A percentile compares a stretch with the other conserved stretches of the same genome.
Conservation (phyloP, 2,888 invertebrate species). For the Volucella inflata region DNA sequence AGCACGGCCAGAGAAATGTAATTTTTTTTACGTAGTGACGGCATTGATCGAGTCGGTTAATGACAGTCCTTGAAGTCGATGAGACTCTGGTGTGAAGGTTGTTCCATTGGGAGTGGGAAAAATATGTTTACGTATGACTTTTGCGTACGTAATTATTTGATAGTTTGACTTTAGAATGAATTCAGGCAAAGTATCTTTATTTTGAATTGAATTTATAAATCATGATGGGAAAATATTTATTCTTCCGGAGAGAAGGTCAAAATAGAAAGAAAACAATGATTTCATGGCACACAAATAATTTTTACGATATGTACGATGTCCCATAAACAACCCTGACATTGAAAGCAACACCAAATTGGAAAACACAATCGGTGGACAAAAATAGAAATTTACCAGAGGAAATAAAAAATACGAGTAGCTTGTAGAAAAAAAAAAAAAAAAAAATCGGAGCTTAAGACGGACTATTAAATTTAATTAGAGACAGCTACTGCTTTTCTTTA, state of each 20-base stretch:
- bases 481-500: conserved; percentile 29
- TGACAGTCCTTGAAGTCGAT: conserved; percentile 53
- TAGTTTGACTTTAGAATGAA: conserved; percentile 24
- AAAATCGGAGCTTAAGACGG: neutral
- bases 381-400: conserved; percentile 13
- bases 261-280: conserved; percentile 28
- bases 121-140: neutral
- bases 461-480: conserved; percentile 22
- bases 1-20: neutral
- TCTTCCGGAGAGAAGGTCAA: conserved; percentile 6
- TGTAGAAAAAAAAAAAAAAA: conserved; percentile 10
- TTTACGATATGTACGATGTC: neutral
- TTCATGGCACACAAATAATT: conserved; percentile 32
- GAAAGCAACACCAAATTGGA: conserved; percentile 4
- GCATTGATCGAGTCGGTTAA: conserved; percentile 29
- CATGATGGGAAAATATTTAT: conserved; percentile 9
- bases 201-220: neutral
- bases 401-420: neutral
- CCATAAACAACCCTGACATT: conserved; percentile 52
- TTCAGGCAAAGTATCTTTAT: neutral
- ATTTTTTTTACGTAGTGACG: conserved; percentile 13
- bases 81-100: conserved; percentile 47
- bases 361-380: conserved; percentile 8
- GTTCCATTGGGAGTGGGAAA: conserved; percentile 1
- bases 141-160: neutral